Evolutionary conservation across 2,113 vertebrate species (phyloP), one percentile per base, ranked within the genome.

Genomic region (Toxostoma redivivum): DNA sequence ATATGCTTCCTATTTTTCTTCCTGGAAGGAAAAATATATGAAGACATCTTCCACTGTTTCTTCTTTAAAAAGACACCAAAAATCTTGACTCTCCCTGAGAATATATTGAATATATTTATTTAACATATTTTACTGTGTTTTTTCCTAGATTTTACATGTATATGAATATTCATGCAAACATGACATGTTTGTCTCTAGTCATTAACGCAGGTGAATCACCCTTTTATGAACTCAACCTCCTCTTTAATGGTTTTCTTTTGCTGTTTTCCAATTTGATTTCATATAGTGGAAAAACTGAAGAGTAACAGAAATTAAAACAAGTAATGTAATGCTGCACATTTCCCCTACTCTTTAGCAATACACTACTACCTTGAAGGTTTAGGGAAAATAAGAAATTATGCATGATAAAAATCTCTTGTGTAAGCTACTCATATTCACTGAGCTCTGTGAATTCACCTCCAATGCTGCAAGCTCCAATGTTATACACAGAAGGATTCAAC

Each of bases 401-500:
- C n/a, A 35, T 57, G 25, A 51, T 44, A 61, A 88, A 88, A 92
- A 64, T 88, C 65, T 79, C 58, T 28, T 48, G 56, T 71, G 61
- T 78, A 85, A 86, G 33, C 22, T 82, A 22, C 71, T 90, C 80
- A 38, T 67, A 74, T 61, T 73, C 15, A 44, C 30, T 66, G 38
- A 69, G 31, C 8, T 50, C 50, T 74, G 45, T 72, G 70, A 67
- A 61, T 94, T 72, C 92, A 92, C 54, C 81, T 91, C 83, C 72
- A 3, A 70, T 92, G 69, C 95, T 80, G 65, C 56, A 95, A 95
- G 44, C 31, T 93, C 67, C 62, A 69, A 27, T 86, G 58, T 37
- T 88, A 92, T 88, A 93, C 92, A 96, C 73, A 93, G 77, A 94
- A 94, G 92, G 35, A 72, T 95, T 97, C 84, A 92, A 44, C 57